Conservation (phyloP, 2,797 vertebrate species). For the Philypnodon macrostomus region DNA sequence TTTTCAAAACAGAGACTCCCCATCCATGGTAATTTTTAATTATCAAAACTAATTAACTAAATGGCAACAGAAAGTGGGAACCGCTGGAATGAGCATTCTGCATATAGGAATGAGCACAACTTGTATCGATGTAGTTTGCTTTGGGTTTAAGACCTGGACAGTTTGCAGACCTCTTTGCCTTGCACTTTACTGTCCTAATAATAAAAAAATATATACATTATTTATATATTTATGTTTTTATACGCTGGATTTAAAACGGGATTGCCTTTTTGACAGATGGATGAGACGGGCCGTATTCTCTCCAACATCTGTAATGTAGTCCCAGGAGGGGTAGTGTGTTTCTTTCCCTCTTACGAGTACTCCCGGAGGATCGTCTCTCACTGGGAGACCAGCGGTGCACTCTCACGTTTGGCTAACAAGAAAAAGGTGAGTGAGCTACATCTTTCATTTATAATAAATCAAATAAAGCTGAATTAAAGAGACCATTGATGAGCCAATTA, state of each 20-base stretch:
- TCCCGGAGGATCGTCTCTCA: slow-evolving; percentile 81
- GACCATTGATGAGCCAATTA: background rate
- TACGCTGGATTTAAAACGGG: too few species aligned
- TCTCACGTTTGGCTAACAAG: slow-evolving; percentile 80
- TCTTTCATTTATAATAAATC: background rate
- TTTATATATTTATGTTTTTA: too few species aligned
- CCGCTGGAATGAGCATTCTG: too few species aligned
- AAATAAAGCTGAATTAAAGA: background rate
- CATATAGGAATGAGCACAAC: too few species aligned
- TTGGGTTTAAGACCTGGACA: too few species aligned
- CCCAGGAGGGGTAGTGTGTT: slow-evolving; percentile 91
- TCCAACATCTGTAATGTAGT: slow-evolving; percentile 90
- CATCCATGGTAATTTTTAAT: slow-evolving; percentile 78
- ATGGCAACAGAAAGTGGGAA: too few species aligned
- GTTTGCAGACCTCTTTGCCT: too few species aligned
- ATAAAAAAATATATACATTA: too few species aligned
- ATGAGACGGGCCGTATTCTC: slow-evolving; percentile 88
- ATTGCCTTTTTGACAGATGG: slow-evolving; percentile 89
- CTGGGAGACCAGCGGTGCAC: slow-evolving; percentile 85
- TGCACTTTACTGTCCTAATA: too few species aligned
- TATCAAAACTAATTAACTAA: background rate
- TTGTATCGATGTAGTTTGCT: too few species aligned
- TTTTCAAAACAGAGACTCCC: slow-evolving; percentile 87
- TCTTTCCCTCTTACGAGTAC: slow-evolving; percentile 95
- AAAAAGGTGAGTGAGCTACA: slow-evolving; percentile 82